Conservation (phyloP, 2,113 vertebrate genomes). For the Takifugu bimaculatus region DNA sequence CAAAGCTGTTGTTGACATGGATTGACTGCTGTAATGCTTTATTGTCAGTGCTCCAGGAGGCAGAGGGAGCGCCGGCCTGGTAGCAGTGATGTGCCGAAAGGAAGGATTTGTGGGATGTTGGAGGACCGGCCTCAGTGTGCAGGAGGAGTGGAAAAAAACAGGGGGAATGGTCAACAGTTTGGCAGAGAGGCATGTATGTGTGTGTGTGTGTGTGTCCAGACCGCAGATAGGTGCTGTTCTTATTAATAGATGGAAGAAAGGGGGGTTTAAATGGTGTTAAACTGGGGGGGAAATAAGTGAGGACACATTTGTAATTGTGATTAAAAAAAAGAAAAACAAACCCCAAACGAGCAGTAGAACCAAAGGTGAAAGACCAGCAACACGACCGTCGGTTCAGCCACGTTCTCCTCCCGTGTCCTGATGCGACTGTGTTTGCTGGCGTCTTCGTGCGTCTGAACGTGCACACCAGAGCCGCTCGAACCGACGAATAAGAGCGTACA, state of each 20-base stretch:
- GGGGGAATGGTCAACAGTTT: constrained; percentile 33
- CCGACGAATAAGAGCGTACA: constrained; percentile 65
- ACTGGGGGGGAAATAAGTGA: no score
- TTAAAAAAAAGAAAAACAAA: neutral
- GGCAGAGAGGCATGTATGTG: constrained; percentile 11
- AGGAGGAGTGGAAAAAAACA: constrained; percentile 53
- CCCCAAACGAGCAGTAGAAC: constrained; percentile 1
- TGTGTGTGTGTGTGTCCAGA: no score
- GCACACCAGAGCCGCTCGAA: constrained; percentile 67
- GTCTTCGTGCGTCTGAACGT: constrained; percentile 57
- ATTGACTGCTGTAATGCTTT: constrained; percentile 83
- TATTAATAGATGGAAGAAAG: neutral
- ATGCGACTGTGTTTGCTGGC: constrained; percentile 34
- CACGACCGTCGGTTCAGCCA: constrained; percentile 21
- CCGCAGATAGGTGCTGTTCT: no score
- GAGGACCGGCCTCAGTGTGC: constrained; percentile 55
- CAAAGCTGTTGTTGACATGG: constrained; percentile 84
- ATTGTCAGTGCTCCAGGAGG: constrained; percentile 81
- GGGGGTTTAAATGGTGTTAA: neutral
- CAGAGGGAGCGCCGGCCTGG: constrained; percentile 69
- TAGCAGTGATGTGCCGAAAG: constrained; percentile 66
- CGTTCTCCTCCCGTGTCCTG: constrained; percentile 25
- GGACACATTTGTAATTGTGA: no score
- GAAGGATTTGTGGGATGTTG: constrained; percentile 73
- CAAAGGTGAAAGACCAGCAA: constrained; percentile 15